Conservation (phyloP, 2,113 vertebrate species). For the Nibea albiflora region DNA sequence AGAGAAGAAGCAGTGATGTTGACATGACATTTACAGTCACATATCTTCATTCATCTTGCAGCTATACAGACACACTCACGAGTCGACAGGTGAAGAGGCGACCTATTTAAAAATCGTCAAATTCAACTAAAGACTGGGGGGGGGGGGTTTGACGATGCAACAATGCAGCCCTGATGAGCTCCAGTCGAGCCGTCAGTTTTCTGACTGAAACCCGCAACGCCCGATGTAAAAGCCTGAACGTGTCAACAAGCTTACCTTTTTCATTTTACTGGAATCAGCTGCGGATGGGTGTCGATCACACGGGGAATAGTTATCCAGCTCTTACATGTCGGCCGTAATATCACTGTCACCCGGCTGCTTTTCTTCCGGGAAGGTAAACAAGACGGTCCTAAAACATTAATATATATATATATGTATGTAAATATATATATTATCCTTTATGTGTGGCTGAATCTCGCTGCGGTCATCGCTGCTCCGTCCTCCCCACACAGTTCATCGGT, state of each 20-base stretch:
- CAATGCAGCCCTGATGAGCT: constrained; percentile 66
- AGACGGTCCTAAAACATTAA: constrained; percentile 47
- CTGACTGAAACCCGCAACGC: constrained; percentile 62
- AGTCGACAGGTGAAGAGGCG: constrained; percentile 58
- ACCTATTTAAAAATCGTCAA: constrained; percentile 33
- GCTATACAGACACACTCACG: constrained; percentile 19
- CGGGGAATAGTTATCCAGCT: constrained; percentile 75
- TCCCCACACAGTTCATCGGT: constrained; percentile 38
- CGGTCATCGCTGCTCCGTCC: constrained; percentile 49
- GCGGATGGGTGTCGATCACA: constrained; percentile 72
- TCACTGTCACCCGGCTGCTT: constrained; percentile 62
- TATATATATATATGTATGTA: constrained; percentile 1
- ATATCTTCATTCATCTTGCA: constrained; percentile 39
- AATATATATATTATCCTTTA: constrained; percentile 39
- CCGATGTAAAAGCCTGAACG: constrained; percentile 49
- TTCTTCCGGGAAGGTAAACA: constrained; percentile 70
- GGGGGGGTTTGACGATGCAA: constrained; percentile 50
- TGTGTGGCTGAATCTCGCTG: constrained; percentile 34
- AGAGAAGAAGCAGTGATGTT: constrained; percentile 13
- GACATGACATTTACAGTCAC: constrained; percentile 51
- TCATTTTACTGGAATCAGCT: constrained; percentile 48
- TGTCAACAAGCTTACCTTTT: constrained; percentile 73
- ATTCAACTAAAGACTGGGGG: constrained; percentile 34
- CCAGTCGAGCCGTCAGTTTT: constrained; percentile 31
- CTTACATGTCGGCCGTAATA: constrained; percentile 70